A percentile compares a stretch with the other conserved stretches of the same genome.
These are phyloP conservation scores for Sialia sialis DNA, from an alignment of 2,113 vertebrate genomes.

Conservation along the genomic window DNA sequence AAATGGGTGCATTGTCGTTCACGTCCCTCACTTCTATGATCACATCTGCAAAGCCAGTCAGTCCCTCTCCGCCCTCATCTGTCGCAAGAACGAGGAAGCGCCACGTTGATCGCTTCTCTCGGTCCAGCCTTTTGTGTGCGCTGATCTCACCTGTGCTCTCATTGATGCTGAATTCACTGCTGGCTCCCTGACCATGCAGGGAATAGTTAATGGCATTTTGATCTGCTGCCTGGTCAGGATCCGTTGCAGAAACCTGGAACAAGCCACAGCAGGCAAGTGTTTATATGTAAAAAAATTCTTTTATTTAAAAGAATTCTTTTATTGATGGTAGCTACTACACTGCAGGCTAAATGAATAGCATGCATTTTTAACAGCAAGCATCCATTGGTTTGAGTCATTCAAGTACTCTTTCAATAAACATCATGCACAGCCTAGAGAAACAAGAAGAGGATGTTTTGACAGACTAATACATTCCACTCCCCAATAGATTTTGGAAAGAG, in stretches of 20 bases:
- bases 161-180: conserved; percentile 81
- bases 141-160: conserved; percentile 78
- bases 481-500: not conserved
- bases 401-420: not conserved
- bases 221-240: conserved; percentile 84
- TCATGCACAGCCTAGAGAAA: not conserved
- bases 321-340: not conserved
- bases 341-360: not conserved
- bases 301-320: too few species aligned
- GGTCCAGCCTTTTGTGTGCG: conserved; percentile 75
- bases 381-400: not conserved
- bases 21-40: conserved; percentile 81
- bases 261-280: not conserved
- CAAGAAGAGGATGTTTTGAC: not conserved
- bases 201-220: conserved; percentile 81
- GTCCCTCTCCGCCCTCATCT: conserved; percentile 80
- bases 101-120: conserved; percentile 79
- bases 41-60: conserved; percentile 89
- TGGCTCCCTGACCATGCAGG: conserved; percentile 83
- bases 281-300: not conserved
- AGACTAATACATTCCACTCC: not conserved
- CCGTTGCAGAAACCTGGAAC: conserved; percentile 82
- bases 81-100: conserved; percentile 86
- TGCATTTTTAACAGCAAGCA: not conserved
- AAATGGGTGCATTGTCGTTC: conserved; percentile 83